Percentiles rank a stretch among this genome's conserved stretches.
Evolutionary conservation across 2,888 invertebrate species (phyloP).

Genomic region (Limnephilus marmoratus): DNA sequence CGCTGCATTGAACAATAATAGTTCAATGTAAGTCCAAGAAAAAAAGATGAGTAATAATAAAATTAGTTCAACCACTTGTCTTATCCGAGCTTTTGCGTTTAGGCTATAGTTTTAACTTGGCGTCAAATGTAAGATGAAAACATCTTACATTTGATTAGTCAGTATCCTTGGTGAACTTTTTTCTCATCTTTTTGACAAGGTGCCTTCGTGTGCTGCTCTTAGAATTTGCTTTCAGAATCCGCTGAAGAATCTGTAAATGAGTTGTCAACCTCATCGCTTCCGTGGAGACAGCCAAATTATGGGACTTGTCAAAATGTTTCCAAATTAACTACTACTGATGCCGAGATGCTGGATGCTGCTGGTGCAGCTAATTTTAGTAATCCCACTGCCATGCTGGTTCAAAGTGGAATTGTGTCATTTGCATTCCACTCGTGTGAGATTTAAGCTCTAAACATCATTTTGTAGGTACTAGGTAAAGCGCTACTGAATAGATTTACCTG

Average conservation of each 20-base stretch:
- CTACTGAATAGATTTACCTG: background rate
- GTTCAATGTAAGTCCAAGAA: background rate
- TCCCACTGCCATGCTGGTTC: background rate
- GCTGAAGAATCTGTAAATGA: constrained; percentile 9
- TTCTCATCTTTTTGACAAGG: background rate
- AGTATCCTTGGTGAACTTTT: background rate
- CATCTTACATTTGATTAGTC: background rate
- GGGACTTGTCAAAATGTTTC: constrained; percentile 13
- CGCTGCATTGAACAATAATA: no score
- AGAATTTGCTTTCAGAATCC: background rate
- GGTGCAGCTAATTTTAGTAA: background rate
- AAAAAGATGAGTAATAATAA: background rate
- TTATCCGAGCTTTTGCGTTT: no score
- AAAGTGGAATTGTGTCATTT: background rate
- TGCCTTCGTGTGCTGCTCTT: background rate
- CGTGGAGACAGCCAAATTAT: constrained; percentile 36
- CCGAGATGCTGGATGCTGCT: background rate
- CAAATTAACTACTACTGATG: background rate
- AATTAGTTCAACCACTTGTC: no score
- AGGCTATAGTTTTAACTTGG: background rate
- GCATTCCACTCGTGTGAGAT: background rate
- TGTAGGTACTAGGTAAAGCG: background rate
- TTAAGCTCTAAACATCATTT: background rate
- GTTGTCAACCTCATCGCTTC: constrained; percentile 45
- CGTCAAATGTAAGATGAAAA: background rate